phyloP scores from a whole-genome alignment of 1,140 invertebrate species.

The Lasaia peninsularis region DNA sequence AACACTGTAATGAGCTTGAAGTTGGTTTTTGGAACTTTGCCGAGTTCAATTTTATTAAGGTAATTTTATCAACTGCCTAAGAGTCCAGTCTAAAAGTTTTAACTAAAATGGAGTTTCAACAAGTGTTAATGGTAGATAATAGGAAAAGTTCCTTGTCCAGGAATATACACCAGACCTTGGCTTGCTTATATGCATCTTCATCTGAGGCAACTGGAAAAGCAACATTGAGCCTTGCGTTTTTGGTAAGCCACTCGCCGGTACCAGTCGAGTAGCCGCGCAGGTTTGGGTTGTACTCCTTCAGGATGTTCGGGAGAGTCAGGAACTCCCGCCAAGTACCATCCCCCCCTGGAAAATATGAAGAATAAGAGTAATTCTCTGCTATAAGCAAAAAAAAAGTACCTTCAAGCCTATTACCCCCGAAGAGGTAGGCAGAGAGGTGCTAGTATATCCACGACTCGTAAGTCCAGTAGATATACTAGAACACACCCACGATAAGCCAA shows the following conservation, averaged over 20 bases:
- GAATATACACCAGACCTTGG: constrained; percentile 54
- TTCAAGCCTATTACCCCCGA: too few species aligned
- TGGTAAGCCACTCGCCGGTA: constrained; percentile 83
- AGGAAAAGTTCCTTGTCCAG: not conserved
- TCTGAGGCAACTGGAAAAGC: constrained; percentile 85
- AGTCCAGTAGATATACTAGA: too few species aligned
- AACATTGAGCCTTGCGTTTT: constrained; percentile 81
- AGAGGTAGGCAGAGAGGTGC: too few species aligned
- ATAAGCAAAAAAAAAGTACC: too few species aligned
- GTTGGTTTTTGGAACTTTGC: too few species aligned
- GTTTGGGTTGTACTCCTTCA: constrained; percentile 84
- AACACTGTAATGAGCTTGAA: too few species aligned
- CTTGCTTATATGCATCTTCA: constrained; percentile 84
- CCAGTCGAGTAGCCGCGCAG: constrained; percentile 84
- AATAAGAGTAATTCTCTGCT: not conserved
- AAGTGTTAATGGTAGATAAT: not conserved
- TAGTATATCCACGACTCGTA: too few species aligned
- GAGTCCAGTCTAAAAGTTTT: too few species aligned
- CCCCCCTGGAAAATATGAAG: constrained; percentile 77
- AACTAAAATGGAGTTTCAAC: not conserved
- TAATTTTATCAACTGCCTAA: too few species aligned
- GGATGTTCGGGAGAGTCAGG: constrained; percentile 84
- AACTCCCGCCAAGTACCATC: constrained; percentile 82
- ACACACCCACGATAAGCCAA: too few species aligned
- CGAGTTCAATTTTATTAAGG: too few species aligned